Conservation (phyloP, 2,113 vertebrate genomes). For the Chloebia gouldiae region DNA sequence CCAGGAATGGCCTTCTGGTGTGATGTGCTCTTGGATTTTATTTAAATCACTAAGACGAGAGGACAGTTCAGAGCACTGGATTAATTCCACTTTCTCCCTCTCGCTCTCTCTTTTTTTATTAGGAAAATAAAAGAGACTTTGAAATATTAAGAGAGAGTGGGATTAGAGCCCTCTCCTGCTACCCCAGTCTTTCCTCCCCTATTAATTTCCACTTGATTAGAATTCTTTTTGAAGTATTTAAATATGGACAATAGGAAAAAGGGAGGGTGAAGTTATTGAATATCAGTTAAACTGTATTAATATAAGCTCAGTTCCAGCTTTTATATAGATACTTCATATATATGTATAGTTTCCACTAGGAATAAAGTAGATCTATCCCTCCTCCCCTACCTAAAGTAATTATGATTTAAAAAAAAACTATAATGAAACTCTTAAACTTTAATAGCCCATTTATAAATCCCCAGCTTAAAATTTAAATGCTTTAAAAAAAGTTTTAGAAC, state of each 20-base stretch:
- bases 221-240: constrained; percentile 99
- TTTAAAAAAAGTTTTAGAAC: constrained; percentile 73
- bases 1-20: constrained; percentile 83
- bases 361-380: constrained; percentile 77
- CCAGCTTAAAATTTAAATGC: constrained; percentile 75
- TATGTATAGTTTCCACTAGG: constrained; percentile 81
- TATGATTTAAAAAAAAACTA: constrained; percentile 74
- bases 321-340: constrained; percentile 82
- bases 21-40: constrained; percentile 91
- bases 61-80: constrained; percentile 96
- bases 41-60: constrained; percentile 93
- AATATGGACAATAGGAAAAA: constrained; percentile 96
- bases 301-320: constrained; percentile 87
- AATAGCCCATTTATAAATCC: constrained; percentile 81
- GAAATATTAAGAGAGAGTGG: constrained; percentile 99
- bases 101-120: constrained; percentile 85
- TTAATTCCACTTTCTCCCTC: constrained; percentile 91
- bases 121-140: constrained; percentile 99
- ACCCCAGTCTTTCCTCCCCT: constrained; percentile 92
- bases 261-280: constrained; percentile 98
- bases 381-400: constrained; percentile 80
- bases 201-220: constrained; percentile 99
- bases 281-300: constrained; percentile 99
- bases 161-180: constrained; percentile 98
- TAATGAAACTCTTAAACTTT: constrained; percentile 82